phyloP scores from a whole-genome alignment of 2,888 invertebrate species.

The Cryptocephalus primarius region DNA sequence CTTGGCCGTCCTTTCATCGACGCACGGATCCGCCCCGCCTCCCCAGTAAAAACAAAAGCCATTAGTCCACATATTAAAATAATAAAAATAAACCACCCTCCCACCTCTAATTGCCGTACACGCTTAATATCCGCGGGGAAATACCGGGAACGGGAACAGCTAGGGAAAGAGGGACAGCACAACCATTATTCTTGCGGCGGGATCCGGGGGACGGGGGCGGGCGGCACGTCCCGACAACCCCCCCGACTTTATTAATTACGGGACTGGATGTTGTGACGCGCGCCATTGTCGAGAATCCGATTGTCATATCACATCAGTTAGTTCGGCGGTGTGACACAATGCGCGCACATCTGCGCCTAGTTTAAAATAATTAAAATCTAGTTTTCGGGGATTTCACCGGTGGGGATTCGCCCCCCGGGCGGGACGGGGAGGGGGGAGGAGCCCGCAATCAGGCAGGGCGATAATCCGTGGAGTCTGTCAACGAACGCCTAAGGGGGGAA shows the following conservation, averaged over 20 bases:
- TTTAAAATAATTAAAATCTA: constrained; percentile 14
- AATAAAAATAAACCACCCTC: not conserved
- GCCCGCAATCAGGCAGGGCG: too few relatives aligned
- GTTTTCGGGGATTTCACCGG: not conserved
- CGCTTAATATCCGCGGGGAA: too few relatives aligned
- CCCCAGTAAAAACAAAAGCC: too few relatives aligned
- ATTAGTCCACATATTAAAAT: too few relatives aligned
- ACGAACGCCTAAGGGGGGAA: too few relatives aligned
- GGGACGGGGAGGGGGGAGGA: too few relatives aligned
- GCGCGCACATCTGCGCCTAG: constrained; percentile 25
- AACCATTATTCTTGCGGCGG: not conserved
- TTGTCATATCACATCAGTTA: constrained; percentile 33
- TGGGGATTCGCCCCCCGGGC: too few relatives aligned
- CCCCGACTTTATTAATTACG: constrained; percentile 35
- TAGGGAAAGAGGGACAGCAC: not conserved
- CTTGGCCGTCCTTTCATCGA: too few relatives aligned
- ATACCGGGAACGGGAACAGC: not conserved
- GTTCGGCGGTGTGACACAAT: constrained; percentile 19
- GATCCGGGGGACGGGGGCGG: not conserved
- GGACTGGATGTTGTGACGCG: constrained; percentile 35
- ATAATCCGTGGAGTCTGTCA: too few relatives aligned
- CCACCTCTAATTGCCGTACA: not conserved
- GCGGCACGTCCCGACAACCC: not conserved
- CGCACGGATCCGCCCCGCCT: too few relatives aligned
- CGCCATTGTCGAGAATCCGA: constrained; percentile 34